These are phyloP conservation scores for Turdus rufiventris DNA, from an alignment of 2,113 vertebrate species.

Conservation along the genomic window DNA sequence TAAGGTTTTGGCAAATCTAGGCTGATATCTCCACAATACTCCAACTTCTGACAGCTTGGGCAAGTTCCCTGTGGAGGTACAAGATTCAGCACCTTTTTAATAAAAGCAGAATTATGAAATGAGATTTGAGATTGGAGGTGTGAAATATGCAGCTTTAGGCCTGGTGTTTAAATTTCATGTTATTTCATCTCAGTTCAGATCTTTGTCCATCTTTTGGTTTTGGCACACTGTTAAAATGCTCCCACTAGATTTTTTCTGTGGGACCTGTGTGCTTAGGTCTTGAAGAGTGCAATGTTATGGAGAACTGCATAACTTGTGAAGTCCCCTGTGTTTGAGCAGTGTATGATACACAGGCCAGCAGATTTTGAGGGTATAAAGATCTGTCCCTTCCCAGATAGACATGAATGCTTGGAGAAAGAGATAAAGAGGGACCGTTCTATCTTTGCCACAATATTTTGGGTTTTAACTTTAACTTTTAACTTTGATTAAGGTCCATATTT, in stretches of 20 bases:
- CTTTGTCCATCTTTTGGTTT: neutral
- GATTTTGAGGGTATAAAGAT: neutral
- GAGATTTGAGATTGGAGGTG: neutral
- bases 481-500: neutral
- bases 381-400: neutral
- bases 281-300: neutral
- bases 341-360: neutral
- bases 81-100: neutral
- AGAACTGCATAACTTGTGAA: neutral
- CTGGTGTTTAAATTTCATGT: neutral
- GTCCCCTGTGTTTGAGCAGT: neutral
- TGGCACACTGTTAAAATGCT: neutral
- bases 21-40: neutral
- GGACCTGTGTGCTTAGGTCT: neutral
- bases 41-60: neutral
- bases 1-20: neutral
- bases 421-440: neutral
- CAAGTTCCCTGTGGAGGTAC: neutral
- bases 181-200: neutral
- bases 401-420: neutral
- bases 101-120: neutral
- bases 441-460: neutral
- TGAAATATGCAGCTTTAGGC: neutral
- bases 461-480: neutral
- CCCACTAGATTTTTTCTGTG: neutral